phyloP scores from a whole-genome alignment of 2,797 vertebrate species.

The Otolemur crassicaudatus region DNA sequence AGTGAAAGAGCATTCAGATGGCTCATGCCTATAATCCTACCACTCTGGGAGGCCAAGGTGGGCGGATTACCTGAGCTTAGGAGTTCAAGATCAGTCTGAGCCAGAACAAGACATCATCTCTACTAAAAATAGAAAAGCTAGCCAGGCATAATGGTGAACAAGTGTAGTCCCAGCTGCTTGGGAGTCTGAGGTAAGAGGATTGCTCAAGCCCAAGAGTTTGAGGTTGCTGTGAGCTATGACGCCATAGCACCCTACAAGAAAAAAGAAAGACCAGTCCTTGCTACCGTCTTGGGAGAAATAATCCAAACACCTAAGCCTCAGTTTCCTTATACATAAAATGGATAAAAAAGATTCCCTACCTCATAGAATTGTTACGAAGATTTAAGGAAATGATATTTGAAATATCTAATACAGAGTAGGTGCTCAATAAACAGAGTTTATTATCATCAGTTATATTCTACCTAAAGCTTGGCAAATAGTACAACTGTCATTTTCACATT shows the following conservation, averaged over 20 bases:
- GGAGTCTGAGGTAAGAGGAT: too few species aligned
- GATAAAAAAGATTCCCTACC: background rate
- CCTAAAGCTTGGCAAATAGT: background rate
- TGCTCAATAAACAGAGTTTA: background rate
- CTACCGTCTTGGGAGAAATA: background rate
- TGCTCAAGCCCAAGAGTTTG: too few species aligned
- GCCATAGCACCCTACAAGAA: too few species aligned
- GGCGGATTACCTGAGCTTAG: too few species aligned
- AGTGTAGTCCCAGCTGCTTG: too few species aligned
- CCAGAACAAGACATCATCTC: too few species aligned
- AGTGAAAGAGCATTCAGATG: background rate
- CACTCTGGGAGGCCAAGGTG: too few species aligned
- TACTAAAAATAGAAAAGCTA: too few species aligned
- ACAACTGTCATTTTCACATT: background rate
- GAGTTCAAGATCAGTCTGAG: too few species aligned
- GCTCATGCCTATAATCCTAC: too few species aligned
- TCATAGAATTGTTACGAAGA: background rate
- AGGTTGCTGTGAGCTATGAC: too few species aligned
- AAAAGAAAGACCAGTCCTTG: background rate
- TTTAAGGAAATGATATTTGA: constrained; percentile 2
- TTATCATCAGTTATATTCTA: background rate
- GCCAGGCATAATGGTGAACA: too few species aligned
- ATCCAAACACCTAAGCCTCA: background rate
- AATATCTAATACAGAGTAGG: background rate
- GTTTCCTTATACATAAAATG: background rate